These are phyloP conservation scores for Pteronura brasiliensis DNA, from an alignment of 2,113 vertebrate species.

Conservation along the genomic window DNA sequence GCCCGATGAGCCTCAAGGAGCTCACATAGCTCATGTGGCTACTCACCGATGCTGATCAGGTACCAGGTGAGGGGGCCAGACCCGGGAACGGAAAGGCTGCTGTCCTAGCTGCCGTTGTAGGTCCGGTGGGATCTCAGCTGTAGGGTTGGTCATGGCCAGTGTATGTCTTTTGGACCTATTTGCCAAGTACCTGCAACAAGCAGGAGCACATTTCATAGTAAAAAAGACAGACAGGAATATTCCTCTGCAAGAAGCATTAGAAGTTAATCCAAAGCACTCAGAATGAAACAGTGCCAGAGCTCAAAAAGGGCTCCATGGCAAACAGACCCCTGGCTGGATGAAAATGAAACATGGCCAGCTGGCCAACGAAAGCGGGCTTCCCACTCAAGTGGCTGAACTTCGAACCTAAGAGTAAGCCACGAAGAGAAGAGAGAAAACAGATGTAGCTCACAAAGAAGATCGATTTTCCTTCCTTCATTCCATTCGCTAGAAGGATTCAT, in stretches of 20 bases:
- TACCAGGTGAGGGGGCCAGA: slow-evolving; percentile 91
- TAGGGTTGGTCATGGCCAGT: slow-evolving; percentile 95
- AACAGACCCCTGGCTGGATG: slow-evolving; percentile 45
- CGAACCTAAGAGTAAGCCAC: background rate
- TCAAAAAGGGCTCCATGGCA: background rate
- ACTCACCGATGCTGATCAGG: slow-evolving; percentile 97
- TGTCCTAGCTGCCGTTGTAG: slow-evolving; percentile 93
- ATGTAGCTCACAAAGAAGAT: background rate
- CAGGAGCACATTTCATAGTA: slow-evolving; percentile 86
- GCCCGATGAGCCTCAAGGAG: slow-evolving; percentile 40
- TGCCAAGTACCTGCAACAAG: slow-evolving; percentile 98
- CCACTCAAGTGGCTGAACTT: background rate
- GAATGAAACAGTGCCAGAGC: slow-evolving; percentile 15
- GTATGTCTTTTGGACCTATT: slow-evolving; percentile 99
- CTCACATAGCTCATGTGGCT: slow-evolving; percentile 80
- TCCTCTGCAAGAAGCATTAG: slow-evolving; percentile 80
- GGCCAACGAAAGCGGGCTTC: slow-evolving; percentile 38
- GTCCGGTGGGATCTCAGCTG: slow-evolving; percentile 94
- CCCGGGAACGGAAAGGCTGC: slow-evolving; percentile 95
- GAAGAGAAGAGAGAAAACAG: slow-evolving; percentile 46
- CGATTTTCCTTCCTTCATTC: background rate
- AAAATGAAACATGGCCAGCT: background rate
- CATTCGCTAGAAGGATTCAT: background rate
- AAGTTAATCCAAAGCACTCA: slow-evolving; percentile 58
- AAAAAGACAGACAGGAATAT: slow-evolving; percentile 77